phyloP scores from a whole-genome alignment of 1,140 invertebrate genomes.

The Mercenaria mercenaria region DNA sequence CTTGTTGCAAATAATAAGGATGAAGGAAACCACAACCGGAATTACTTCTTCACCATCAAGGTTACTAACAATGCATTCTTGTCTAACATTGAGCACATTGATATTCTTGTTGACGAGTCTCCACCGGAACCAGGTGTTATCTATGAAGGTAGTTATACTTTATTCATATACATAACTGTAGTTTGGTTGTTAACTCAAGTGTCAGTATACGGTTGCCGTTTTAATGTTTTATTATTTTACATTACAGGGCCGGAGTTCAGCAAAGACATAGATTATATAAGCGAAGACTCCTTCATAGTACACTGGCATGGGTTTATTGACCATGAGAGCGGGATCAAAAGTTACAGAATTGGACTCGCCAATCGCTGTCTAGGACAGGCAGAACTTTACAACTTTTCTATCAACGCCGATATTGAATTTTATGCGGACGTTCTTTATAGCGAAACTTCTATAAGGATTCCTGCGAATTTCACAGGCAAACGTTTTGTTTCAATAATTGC shows the following conservation, averaged over 20 bases:
- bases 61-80: constrained; percentile 69
- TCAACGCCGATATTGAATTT: not conserved
- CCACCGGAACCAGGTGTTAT: constrained; percentile 67
- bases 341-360: constrained; percentile 65
- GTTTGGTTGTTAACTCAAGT: no score
- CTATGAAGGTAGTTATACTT: constrained; percentile 70
- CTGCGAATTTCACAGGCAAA: constrained; percentile 51
- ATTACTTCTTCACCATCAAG: constrained; percentile 66
- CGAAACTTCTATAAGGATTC: not conserved
- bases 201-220: no score
- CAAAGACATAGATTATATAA: constrained; percentile 72
- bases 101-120: constrained; percentile 70
- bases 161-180: no score
- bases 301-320: constrained; percentile 74
- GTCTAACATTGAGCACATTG: constrained; percentile 10
- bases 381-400: constrained; percentile 50
- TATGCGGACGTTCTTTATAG: not conserved
- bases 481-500: constrained; percentile 65
- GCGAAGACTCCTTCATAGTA: constrained; percentile 52
- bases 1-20: constrained; percentile 57
- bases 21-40: constrained; percentile 64
- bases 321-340: constrained; percentile 72
- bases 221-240: no score
- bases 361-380: constrained; percentile 41
- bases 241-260: not conserved